Evolutionary conservation across 2,888 invertebrate genomes (phyloP).

Genomic region (Ptychoptera albimana): DNA sequence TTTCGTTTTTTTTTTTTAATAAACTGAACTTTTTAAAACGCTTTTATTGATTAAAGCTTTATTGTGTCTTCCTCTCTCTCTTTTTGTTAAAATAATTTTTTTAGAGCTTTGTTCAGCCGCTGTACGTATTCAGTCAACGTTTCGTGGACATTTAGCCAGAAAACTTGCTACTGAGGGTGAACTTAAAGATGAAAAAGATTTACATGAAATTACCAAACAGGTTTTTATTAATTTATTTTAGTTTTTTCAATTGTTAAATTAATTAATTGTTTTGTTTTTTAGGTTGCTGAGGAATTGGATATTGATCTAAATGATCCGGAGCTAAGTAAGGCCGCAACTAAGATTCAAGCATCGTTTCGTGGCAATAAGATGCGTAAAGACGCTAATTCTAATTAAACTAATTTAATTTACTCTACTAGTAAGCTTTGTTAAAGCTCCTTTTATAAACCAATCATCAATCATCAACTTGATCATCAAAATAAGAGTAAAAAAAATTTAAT

Average conservation of each 20-base stretch:
- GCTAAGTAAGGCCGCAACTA: slow-evolving; percentile 76
- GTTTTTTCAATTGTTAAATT: not conserved
- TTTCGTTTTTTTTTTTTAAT: no score
- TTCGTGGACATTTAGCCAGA: slow-evolving; percentile 76
- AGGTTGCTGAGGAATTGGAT: slow-evolving; percentile 55
- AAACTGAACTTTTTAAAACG: no score
- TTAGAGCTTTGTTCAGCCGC: slow-evolving; percentile 70
- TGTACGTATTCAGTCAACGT: slow-evolving; percentile 82
- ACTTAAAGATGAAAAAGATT: slow-evolving; percentile 33
- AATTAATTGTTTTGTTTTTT: slow-evolving; percentile 1
- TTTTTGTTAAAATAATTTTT: no score
- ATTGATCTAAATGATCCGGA: slow-evolving; percentile 78
- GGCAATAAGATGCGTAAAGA: slow-evolving; percentile 80
- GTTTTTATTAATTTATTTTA: slow-evolving; percentile 11
- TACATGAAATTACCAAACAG: slow-evolving; percentile 37
- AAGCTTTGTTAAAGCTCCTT: no score
- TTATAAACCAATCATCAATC: no score
- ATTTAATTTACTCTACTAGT: no score
- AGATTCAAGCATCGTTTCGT: slow-evolving; percentile 84
- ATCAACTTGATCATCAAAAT: no score
- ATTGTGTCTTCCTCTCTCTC: no score
- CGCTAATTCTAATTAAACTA: slow-evolving; percentile 18
- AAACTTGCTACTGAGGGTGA: slow-evolving; percentile 37
- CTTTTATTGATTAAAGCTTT: no score
- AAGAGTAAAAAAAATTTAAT: no score